Evolutionary conservation across 1,140 invertebrate genomes (phyloP), one percentile per base, ranked within the genome.

Genomic region (Heterodera schachtii): DNA sequence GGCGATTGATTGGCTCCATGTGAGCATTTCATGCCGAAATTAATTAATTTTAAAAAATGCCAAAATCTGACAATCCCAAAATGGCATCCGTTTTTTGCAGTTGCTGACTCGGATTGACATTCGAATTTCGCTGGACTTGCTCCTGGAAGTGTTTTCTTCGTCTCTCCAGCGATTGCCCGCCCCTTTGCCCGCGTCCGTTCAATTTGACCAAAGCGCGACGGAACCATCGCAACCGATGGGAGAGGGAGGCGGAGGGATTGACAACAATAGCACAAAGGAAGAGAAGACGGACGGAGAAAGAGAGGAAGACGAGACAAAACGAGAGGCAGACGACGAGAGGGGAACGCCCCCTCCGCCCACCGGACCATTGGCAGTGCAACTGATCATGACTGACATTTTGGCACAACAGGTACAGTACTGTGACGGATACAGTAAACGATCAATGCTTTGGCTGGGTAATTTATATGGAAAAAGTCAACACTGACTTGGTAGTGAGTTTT

Each of bases 331-430:
- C 31, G 31, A 31, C 31, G 77, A 78, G 8, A 76, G 44, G 5
- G 46, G 11, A 9, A 43, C 66, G 21, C 64, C 49, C 13, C 77
- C 49, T 11, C 19, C 77, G 47, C 64, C 84, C 44, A 79, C 84
- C 44, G 86, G 83, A 4, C 82, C 87, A 21, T 49, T 87, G 8
- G 95, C 94, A 4, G 97, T 96, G 87, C 97, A 95, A 90, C 95
- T 98, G 82, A 92, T 98, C 3, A 98, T 98, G 96, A 91, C 98
- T 77, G 97, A 98, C 90, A 94, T 98, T 83, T 90, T 97, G 60
- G 91, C 97, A 4, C 97, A 97, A 92, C 97, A 99, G 92, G 94
- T 95, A 60, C 31, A 31, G 31, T 31, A 31, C 31, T 31, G 31
- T 31, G 31, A 31, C 31, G 31, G 31, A 31, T 31, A 31, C 31